phyloP scores from a whole-genome alignment of 2,888 invertebrate genomes.

The Andrena marginata region DNA sequence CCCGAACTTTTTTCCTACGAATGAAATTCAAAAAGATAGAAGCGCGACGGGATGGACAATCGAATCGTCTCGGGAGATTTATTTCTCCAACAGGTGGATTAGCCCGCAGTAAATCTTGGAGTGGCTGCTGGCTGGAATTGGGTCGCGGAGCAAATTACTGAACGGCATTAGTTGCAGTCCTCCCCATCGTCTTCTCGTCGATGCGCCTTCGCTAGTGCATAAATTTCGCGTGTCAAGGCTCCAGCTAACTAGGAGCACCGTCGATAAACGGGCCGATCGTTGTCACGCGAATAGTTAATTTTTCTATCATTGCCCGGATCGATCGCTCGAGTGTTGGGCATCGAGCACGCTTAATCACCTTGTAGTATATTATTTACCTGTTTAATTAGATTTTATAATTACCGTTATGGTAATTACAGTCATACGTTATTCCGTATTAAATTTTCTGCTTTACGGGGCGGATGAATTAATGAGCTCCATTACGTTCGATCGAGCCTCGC shows the following conservation, averaged over 20 bases:
- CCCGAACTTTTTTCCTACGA: constrained; percentile 25
- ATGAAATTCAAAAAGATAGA: constrained; percentile 50
- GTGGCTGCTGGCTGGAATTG: constrained; percentile 41
- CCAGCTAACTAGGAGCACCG: no score
- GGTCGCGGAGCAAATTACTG: constrained; percentile 48
- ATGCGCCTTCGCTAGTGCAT: no score
- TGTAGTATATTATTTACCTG: constrained; percentile 15
- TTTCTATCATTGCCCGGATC: neutral
- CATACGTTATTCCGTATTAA: constrained; percentile 49
- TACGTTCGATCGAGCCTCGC: neutral
- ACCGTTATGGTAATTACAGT: constrained; percentile 47
- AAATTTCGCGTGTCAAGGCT: no score
- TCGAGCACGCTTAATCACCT: constrained; percentile 13
- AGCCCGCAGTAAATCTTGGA: constrained; percentile 64
- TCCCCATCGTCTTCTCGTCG: constrained; percentile 21
- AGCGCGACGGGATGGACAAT: constrained; percentile 30
- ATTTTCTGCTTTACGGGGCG: constrained; percentile 19
- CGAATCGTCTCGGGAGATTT: constrained; percentile 64
- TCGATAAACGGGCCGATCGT: no score
- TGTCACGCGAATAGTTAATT: neutral
- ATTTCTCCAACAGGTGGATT: constrained; percentile 72
- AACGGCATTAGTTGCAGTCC: constrained; percentile 35
- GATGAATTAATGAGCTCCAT: constrained; percentile 37
- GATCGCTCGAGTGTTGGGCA: neutral
- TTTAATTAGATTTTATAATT: constrained; percentile 51